Evolutionary conservation across 2,113 vertebrate genomes (phyloP), one percentile per base, ranked within the genome.

Genomic region (Camelus dromedarius): DNA sequence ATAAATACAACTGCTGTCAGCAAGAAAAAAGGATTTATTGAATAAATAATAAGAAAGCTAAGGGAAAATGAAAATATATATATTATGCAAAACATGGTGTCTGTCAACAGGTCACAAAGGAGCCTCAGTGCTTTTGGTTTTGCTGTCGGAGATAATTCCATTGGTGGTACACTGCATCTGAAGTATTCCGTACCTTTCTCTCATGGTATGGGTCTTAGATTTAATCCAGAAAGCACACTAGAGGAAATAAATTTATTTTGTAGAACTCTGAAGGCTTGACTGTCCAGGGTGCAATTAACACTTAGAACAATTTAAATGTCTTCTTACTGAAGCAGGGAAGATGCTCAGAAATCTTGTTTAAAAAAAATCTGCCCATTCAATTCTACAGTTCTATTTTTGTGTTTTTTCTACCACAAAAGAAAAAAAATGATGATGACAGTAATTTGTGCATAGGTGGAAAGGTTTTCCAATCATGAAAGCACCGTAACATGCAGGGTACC

Each of bases 1-100:
- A 99, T 98, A 99, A 99, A 99, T 99, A 98, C 98, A 98, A 99
- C 98, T 98, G 98, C 99, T 99, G 98, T 99, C 99, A 99, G 99
- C 98, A 98, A 99, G 98, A 99, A 99, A 97, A 98, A 98, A 98
- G 98, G 98, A 99, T 98, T 99, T 99, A 98, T 98, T 99, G 98
- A 99, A 99, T 99, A 99, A 99, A 99, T 99, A 99, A 99, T 99
- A 99, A 98, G 98, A 98, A 98, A 98, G 98, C 98, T 96, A 98
- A 98, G 98, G 97, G 97, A 98, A 98, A 98, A 99, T 98, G 98
- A 98, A 98, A 99, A 98, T 97, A 99, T 98, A 98, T 98, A 98
- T 98, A 98, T 98, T 98, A 98, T 98, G 98, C 98, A 98, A 98
- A 98, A 98, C 97, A 97, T 77, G 76, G 97, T 98, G 94, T 98